Base-by-base conservation (phyloP, 2,888 invertebrate genomes). In the Galeopsomyia nigrocyanea region DNA sequence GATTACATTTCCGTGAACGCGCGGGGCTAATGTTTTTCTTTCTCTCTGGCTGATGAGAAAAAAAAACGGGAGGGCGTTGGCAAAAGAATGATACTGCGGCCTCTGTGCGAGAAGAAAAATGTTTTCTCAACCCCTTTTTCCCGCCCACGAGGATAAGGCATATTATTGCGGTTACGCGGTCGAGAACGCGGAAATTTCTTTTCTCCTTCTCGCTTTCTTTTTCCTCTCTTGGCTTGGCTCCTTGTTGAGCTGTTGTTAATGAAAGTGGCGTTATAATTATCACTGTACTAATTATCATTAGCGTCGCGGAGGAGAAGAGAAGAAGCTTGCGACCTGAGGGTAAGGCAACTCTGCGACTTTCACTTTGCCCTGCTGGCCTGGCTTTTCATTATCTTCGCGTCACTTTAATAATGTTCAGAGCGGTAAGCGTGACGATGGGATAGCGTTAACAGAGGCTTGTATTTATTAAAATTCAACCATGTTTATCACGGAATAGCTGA, bases 1-100 rank as follows among this genome's bases (percentile, higher is more conserved):
- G 55, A 68, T 68, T 62, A 62, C 68, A 22, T 26, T 55, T n/a
- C 51, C 14, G 26, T n/a, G n/a, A n/a, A n/a, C 58, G 49, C 58
- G 6, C 39, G 26, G 9, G 7, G 39, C 58, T 69, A 69, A 63
- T 69, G 69, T 63, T 69, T 69, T 69, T 69, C 69, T 63, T 69
- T 63, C 57, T 46, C 31, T 61, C 39, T n/a, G n/a, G 22, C 14
- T 17, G 57, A 16, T n/a, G 65, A 26, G 47, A 47, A n/a, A 46
- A 46, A 6, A 56, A 26, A 53, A 47, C 2, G 53, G 46, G 21
- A 46, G 0, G 53, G 26, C 26, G 26, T 26, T 5, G 17, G 21
- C 31, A 46, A 17, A 57, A 49, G 51, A 22, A 46, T 10, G 39
- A 39, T 58, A 67, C n/a, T n/a, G 3, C 13, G 16, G 19, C 16